phyloP scores from a whole-genome alignment of 2,113 vertebrate genomes.

The Sinocyclocheilus maitianheensis region DNA sequence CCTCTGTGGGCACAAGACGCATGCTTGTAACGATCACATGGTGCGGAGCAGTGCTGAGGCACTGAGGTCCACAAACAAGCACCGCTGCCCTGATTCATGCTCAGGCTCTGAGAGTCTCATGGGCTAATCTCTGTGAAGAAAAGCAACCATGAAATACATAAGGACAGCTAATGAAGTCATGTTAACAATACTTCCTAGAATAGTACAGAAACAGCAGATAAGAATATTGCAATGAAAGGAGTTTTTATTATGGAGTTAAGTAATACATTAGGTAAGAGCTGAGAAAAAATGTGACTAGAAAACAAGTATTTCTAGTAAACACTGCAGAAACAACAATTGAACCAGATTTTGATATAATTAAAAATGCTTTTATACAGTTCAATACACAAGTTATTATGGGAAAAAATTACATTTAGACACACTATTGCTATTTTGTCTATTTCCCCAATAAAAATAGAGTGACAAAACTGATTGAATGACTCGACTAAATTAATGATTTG shows the following conservation, averaged over 20 bases:
- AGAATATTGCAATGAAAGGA: neutral
- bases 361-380: neutral
- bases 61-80: slow-evolving; percentile 72
- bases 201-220: neutral
- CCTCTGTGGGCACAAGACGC: slow-evolving; percentile 74
- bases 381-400: neutral
- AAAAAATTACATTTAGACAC: neutral
- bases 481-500: too few relatives aligned
- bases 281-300: slow-evolving; percentile 17
- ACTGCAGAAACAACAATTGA: neutral
- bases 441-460: too few relatives aligned
- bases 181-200: neutral
- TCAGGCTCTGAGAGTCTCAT: slow-evolving; percentile 50
- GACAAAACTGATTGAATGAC: too few relatives aligned
- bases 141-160: slow-evolving; percentile 18
- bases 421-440: too few relatives aligned
- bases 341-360: neutral
- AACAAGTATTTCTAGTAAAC: neutral
- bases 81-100: slow-evolving; percentile 63
- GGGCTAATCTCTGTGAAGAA: slow-evolving; percentile 27
- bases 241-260: slow-evolving; percentile 4
- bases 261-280: slow-evolving; percentile 6
- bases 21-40: slow-evolving; percentile 82
- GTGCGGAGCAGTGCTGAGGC: slow-evolving; percentile 68
- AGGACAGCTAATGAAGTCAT: slow-evolving; percentile 9